Evolutionary conservation across 1,140 invertebrate species (phyloP).

Genomic region (Drosophila nigromelanica): DNA sequence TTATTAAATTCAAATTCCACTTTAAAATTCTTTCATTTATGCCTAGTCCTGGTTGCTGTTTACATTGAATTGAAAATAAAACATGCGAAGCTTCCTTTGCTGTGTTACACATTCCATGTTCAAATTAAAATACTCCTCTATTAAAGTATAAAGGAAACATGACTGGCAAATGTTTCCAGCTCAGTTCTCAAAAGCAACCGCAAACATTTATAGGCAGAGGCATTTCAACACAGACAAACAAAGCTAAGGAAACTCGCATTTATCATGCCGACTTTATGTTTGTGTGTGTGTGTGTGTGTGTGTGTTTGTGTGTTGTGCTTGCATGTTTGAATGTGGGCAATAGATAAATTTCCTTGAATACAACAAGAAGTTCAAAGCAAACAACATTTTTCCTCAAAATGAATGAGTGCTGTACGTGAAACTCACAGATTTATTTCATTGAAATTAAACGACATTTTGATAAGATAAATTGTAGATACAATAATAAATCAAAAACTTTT

Average conservation of each 20-base stretch:
- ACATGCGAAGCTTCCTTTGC: background rate
- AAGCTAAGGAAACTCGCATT: slow-evolving; percentile 62
- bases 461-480: slow-evolving; percentile 34
- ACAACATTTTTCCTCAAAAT: slow-evolving; percentile 15
- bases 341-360: slow-evolving; percentile 40
- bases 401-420: slow-evolving; percentile 13
- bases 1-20: no score
- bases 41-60: no score
- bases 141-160: slow-evolving; percentile 2
- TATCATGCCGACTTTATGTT: slow-evolving; percentile 50
- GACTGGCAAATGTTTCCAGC: slow-evolving; percentile 62
- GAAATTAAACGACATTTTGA: slow-evolving; percentile 38
- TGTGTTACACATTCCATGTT: slow-evolving; percentile 1
- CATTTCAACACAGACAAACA: slow-evolving; percentile 37
- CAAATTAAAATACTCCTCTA: background rate
- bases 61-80: no score
- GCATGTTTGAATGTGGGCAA: slow-evolving; percentile 8
- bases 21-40: no score
- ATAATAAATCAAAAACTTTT: slow-evolving; percentile 25
- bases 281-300: slow-evolving; percentile 2
- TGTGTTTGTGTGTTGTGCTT: no score
- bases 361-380: slow-evolving; percentile 39
- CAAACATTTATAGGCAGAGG: slow-evolving; percentile 44
- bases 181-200: slow-evolving; percentile 48
- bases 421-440: slow-evolving; percentile 26